Evolutionary conservation across 2,888 invertebrate genomes (phyloP).

Genomic region (Hypercompe scribonia): DNA sequence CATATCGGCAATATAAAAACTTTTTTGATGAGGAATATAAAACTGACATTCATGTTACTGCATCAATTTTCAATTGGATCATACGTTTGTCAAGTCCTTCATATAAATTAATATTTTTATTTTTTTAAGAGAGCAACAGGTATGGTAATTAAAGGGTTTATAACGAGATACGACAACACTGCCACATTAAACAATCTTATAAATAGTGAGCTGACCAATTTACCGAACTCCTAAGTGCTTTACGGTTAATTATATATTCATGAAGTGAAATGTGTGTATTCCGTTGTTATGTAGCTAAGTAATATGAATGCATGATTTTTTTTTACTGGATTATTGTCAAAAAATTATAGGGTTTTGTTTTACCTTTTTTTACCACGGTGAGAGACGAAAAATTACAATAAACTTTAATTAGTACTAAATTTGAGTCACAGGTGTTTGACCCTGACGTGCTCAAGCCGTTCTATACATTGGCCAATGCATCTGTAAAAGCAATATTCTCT

Average conservation of each 20-base stretch:
- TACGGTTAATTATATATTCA: background rate
- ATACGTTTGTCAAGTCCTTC: no score
- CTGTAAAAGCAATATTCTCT: background rate
- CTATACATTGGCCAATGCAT: background rate
- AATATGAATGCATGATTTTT: background rate
- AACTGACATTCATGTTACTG: no score
- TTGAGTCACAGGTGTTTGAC: background rate
- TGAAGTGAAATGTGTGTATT: background rate
- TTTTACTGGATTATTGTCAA: constrained; percentile 7
- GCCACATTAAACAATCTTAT: background rate
- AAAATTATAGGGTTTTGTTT: constrained; percentile 5
- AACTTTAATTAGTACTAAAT: background rate
- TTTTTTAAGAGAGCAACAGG: no score
- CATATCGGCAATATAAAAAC: no score
- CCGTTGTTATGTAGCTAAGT: background rate
- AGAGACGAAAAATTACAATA: background rate
- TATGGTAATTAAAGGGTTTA: no score
- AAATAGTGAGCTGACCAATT: background rate
- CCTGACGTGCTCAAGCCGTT: background rate
- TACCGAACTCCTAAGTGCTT: background rate
- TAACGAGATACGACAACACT: background rate
- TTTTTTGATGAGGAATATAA: no score
- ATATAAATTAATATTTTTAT: no score
- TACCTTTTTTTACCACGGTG: constrained; percentile 8
- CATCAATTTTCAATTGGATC: no score